Evolutionary conservation across 64 coral and sea anemone genomes (phyloP), one percentile per base, ranked within the genome.

Genomic region (Montipora cactus): DNA sequence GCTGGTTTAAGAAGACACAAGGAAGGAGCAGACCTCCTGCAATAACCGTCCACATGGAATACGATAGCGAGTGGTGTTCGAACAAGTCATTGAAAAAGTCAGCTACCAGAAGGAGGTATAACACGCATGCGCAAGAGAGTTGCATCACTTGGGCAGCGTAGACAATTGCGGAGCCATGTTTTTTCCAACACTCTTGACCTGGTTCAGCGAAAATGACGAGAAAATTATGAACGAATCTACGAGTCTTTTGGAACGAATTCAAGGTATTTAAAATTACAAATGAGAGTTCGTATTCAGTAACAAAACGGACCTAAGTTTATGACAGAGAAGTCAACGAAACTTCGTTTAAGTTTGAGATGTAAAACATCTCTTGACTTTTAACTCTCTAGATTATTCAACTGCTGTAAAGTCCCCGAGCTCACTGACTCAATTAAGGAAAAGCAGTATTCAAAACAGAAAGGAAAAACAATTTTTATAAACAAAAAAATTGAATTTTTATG

Each of bases 21-120:
- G 98, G 98, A 15, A 99, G 92, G 11, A 99, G 83, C 23, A 99
- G 70, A 3, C 94, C 12, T 8, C 98, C 98, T 0, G 98, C 95
- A 18, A 99, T 95, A 3, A 96, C 90, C 0, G 92, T 94, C 98
- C 98, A 99, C 18, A 90, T 75, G 0, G 88, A 87, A 23, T 87
- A 91, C 4, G 92, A 94, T 13, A 99, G 55, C 3, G 89, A 25
- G 5, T 92, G 92, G 16, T 95, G 85, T 73, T 96, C 81, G 23
- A 91, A 99, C 48, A 99, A 81, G 70, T 99, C 98, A 84, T 99
- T 96, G 14, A 99, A 96, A 90, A 99, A 99, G 66, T 99, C 98
- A 14, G 98, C 92, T 2, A 99, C 95, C 9, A 99, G 92, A 2
- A 99, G 81, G 3, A 99, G 92, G 62, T 99, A 99, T 0, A 99